Evolutionary conservation across 2,797 vertebrate genomes (phyloP), one percentile per base, ranked within the genome.

Genomic region (Halcyon chelicuti): DNA sequence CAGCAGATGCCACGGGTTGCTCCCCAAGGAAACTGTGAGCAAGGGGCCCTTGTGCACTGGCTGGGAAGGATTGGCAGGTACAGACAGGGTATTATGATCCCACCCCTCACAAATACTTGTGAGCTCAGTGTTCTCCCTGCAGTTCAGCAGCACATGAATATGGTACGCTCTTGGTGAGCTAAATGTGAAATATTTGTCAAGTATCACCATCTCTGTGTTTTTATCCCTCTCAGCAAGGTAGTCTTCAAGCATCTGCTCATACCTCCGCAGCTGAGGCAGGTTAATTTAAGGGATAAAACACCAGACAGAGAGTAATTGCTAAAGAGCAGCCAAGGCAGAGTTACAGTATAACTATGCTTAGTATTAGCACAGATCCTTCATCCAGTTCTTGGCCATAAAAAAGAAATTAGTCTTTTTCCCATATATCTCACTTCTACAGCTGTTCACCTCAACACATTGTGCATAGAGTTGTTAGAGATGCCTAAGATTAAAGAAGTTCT

Each of bases 241-340:
- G 72, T 44, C 68, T 44, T 88, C 72, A 67, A 91, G 77, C 90
- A 93, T 78, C 77, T 93, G 86, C 54, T 84, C 74, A 19, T 65
- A 86, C 57, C 72, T 93, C 71, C 87, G 77, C 80, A 92, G 55
- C 76, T 74, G 74, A 93, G 79, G 40, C 60, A 92, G 86, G 79
- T 66, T 85, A 84, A 82, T 85, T 91, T 82, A 71, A 65, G 75
- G 52, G 71, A 79, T 81, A 71, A 79, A 93, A 67, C 66, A 88
- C 46, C 60, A 86, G 76, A 73, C 25, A 90, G 21, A 81, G 62
- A 86, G 75, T 74, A 95, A 90, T 70, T 84, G 40, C 57, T 86
- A 81, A 67, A 73, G 62, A 96, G 55, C 52, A 85, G 85, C 44
- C 70, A 91, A 86, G 88, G 61, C 63, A 88, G 78, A 74, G 80